Evolutionary conservation across 2,113 vertebrate genomes (phyloP), one percentile per base, ranked within the genome.

Genomic region (Erinaceus europaeus): DNA sequence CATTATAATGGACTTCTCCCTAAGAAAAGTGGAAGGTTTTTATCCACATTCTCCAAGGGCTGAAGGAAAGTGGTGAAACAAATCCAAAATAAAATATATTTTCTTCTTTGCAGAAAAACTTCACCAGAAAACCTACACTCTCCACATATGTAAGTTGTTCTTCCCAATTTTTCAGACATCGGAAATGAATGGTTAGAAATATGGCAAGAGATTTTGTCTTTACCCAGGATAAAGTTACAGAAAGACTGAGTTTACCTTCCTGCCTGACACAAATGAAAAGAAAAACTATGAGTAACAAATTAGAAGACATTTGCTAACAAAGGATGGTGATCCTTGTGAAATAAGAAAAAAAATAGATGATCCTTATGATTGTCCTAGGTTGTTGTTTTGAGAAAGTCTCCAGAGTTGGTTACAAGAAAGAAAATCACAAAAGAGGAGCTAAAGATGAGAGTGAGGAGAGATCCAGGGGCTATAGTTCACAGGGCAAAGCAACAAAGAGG

Each of bases 231-330:
- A 27, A 42, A 80, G 18, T 48, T 69, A 50, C 10, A 67, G 13
- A n/a, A n/a, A 59, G 23, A 17, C 52, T 27, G 4, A 9, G 53
- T 65, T 79, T 71, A 82, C 32, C 42, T 27, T 86, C 21, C 11
- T 75, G 36, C 48, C n/a, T 74, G 23, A 72, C 85, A 77, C 29
- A n/a, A n/a, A n/a, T n/a, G n/a, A n/a, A n/a, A n/a, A 85, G 83
- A 25, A 75, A 50, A 80, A 46, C 11, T 75, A 50, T 52, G n/a
- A 57, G 27, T 69, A 86, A 65, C 12, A 27, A 25, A 27, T 5
- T 68, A 67, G 81, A 65, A 81, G 74, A 68, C 14, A 55, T 7
- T 69, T 23, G 20, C 20, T 57, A 74, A 50, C 34, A n/a, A n/a
- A 83, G 5, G 18, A 18, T 40, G 36, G 13, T 52, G 27, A 85